Percentiles rank a stretch among this genome's conserved stretches.
Conservation (phyloP, 1,140 invertebrate genomes). For the Spodoptera litura region DNA sequence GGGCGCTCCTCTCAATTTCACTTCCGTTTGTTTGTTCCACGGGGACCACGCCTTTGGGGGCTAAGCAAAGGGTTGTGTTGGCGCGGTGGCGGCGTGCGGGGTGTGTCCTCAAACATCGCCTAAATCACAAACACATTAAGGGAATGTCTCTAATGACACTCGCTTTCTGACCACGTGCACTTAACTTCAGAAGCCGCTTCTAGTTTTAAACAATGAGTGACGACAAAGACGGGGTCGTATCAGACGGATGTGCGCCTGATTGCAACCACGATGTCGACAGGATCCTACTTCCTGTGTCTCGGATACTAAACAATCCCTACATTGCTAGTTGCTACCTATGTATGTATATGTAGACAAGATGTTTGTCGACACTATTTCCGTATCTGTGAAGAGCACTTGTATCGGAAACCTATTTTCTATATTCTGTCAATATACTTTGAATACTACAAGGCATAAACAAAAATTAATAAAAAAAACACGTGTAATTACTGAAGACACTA, state of each 20-base stretch:
- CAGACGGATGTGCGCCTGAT: conserved; percentile 73
- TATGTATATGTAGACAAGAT: conserved; percentile 6
- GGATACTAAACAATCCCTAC: conserved; percentile 44
- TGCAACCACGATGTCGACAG: conserved; percentile 59
- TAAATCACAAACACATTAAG: conserved; percentile 56
- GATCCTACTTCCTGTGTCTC: conserved; percentile 69
- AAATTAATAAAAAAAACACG: too few species aligned
- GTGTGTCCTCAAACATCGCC: conserved; percentile 65
- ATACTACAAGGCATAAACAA: too few species aligned
- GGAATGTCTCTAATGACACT: conserved; percentile 34
- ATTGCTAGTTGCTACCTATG: conserved; percentile 43
- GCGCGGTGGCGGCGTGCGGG: conserved; percentile 30
- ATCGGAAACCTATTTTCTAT: background rate
- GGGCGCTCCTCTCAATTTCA: conserved; percentile 83
- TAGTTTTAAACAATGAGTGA: conserved; percentile 41
- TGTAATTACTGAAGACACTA: too few species aligned
- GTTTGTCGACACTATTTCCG: conserved; percentile 28
- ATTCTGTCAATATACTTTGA: background rate
- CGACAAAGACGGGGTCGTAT: conserved; percentile 43
- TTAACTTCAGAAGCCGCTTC: conserved; percentile 31
- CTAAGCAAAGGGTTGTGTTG: conserved; percentile 73
- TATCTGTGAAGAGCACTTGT: background rate
- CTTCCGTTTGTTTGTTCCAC: conserved; percentile 83
- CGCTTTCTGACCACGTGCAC: conserved; percentile 21
- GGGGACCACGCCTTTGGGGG: conserved; percentile 77